A percentile compares a stretch with the other conserved stretches of the same genome.
Conservation (phyloP, 2,113 vertebrate genomes). For the Ciconia stormi region DNA sequence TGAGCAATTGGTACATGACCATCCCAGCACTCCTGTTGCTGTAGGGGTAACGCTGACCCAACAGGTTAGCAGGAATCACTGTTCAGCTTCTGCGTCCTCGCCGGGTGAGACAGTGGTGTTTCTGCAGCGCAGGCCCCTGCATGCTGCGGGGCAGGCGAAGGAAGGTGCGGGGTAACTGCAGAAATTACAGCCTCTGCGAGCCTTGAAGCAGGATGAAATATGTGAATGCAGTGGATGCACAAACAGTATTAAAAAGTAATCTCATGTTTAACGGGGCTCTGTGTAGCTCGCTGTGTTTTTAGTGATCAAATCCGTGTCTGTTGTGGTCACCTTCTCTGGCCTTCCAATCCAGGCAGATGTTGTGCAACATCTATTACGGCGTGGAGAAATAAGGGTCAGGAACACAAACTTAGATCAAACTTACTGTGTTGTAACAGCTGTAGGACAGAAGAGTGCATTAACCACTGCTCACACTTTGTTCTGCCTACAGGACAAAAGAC, state of each 20-base stretch:
- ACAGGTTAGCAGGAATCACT: neutral
- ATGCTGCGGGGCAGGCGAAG: fast-evolving
- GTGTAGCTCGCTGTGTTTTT: neutral
- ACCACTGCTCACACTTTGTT: neutral
- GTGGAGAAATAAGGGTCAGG: neutral
- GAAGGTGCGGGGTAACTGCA: neutral
- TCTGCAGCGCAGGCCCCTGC: neutral
- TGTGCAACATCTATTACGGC: fast-evolving
- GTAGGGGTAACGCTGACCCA: neutral
- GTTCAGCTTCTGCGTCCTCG: neutral
- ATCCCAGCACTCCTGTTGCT: neutral
- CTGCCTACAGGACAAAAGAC: neutral
- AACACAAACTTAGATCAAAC: neutral
- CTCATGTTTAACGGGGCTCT: neutral
- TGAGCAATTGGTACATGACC: neutral
- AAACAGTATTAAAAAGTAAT: neutral
- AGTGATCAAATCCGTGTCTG: neutral
- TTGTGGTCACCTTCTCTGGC: neutral
- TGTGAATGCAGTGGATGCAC: neutral
- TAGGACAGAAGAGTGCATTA: neutral
- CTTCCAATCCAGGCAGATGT: neutral
- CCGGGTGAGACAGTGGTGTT: fast-evolving
- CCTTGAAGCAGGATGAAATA: neutral
- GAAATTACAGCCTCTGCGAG: neutral
- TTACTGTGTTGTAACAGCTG: neutral